Base-by-base conservation (phyloP, 2,888 invertebrate species). In the Chloroclysta siterata region DNA sequence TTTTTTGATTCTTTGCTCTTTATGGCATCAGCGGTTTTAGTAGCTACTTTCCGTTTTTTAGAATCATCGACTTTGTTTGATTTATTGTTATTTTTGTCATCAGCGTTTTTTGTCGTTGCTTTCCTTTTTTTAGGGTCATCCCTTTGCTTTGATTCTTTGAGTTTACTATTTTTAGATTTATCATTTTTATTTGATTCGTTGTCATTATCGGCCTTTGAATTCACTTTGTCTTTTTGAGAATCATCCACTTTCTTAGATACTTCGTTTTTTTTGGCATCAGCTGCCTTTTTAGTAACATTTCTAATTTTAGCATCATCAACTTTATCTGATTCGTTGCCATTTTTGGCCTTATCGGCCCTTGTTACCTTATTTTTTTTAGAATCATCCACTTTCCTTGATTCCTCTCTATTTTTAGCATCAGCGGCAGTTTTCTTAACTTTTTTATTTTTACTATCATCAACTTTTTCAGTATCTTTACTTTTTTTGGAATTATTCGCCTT, bases 371-470 rank as follows among this genome's bases (percentile, higher is more conserved):
- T 41, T 6, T 22, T 7, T 41, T 17, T 46, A 6, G 46, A 15
- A 46, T 36, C 52, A 39, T 39, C 14, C 17, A 22, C 14, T 42
- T 42, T 53, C 28, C 51, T 57, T 15, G 42, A 17, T 42, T 42
- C 42, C 22, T 56, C 36, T n/a, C 39, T 36, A 22, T 52, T 53
- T n/a, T 53, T 41, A 29, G 39, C 41, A 41, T 14, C 46, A 13
- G 11, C 36, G 36, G 36, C 33, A 8, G 3, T 8, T 33, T 33
- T 39, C 11, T 1, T 2, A 11, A 10, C 36, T 39, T 39, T 39
- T 7, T 11, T 39, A 11, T 11, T 39, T 46, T 17, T 17, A 46
- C 0, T 6, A 46, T 10, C 5, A 17, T 46, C 15, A 2, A 5
- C 36, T 39, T 39, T 13, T 46, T 28, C 14, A 5, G 42, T 14